Base-by-base conservation (phyloP, 2,797 vertebrate species). In the Poecilia wingei region DNA sequence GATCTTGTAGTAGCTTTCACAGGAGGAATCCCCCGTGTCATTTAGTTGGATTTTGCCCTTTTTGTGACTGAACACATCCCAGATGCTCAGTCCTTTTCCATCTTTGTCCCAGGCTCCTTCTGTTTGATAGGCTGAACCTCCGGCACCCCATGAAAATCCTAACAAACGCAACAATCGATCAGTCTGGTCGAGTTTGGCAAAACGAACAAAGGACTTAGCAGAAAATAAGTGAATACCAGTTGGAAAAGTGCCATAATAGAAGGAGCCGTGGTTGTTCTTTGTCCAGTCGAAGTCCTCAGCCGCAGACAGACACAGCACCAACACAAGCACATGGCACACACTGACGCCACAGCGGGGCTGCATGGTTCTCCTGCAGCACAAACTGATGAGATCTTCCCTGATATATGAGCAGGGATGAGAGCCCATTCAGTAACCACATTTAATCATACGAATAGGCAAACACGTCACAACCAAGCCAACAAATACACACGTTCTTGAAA, bases 91-190 rank as follows among this genome's bases (percentile, higher is more conserved):
- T 81, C 97, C 98, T 96, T 99, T 99, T 78, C 98, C 97, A 64
- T 98, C 97, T 88, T 95, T 95, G 94, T 99, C 96, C 98, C 98
- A 99, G 81, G 97, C 97, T 76, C 98, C 98, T 93, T 99, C 98
- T 0, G 97, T 98, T 93, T 99, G 98, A 95, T 98, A 98, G 70
- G 98, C 97, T 46, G 98, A 98, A 86, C 97, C 96, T 87, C 98
- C 98, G 85, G 96, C 96, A 7, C 97, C 98, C 98, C 98, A 98
- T 66, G 96, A 95, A 95, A 99, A 99, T 92, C 96, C 98, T 98
- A 45, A 82, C 16, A 59, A 83, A 73, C 75, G 46, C 66, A 85
- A 45, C 41, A 71, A 61, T 57, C 59, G 22, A 45, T 81, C 13
- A 76, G 5, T 12, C 39, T 55, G 16, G 33, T 31, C 25, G 43